These are phyloP conservation scores for Sylvilagus bachmani DNA, from an alignment of 2,113 vertebrate species.

Conservation along the genomic window DNA sequence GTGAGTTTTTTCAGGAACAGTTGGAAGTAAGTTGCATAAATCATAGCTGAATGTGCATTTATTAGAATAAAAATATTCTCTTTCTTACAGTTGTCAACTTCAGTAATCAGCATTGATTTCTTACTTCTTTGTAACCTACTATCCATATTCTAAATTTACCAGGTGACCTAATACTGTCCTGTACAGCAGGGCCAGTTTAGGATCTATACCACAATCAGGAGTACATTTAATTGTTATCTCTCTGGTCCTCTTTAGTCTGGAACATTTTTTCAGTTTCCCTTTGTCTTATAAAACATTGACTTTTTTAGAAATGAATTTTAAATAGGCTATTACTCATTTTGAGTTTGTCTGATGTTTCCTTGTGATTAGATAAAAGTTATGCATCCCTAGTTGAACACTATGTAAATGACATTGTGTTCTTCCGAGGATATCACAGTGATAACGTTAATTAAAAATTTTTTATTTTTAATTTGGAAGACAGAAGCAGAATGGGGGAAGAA, in stretches of 20 bases:
- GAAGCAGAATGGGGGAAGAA: too few species aligned
- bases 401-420: neutral
- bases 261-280: conserved; percentile 4
- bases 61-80: conserved; percentile 12
- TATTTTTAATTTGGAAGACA: too few species aligned
- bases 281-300: neutral
- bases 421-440: neutral
- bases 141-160: neutral
- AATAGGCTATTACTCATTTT: neutral
- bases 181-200: neutral
- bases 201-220: neutral
- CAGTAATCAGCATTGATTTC: neutral
- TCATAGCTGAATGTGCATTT: neutral
- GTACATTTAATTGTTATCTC: neutral
- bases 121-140: neutral
- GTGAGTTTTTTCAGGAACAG: neutral
- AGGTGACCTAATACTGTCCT: neutral
- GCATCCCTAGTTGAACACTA: neutral
- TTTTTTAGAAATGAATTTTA: neutral
- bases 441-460: neutral
- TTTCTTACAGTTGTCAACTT: neutral
- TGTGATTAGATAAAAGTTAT: neutral
- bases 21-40: neutral
- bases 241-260: neutral
- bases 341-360: conserved; percentile 27